Percentiles rank a stretch among this genome's conserved stretches.
These are phyloP conservation scores for Lontra canadensis DNA, from an alignment of 2,113 vertebrate genomes.

Conservation along the genomic window DNA sequence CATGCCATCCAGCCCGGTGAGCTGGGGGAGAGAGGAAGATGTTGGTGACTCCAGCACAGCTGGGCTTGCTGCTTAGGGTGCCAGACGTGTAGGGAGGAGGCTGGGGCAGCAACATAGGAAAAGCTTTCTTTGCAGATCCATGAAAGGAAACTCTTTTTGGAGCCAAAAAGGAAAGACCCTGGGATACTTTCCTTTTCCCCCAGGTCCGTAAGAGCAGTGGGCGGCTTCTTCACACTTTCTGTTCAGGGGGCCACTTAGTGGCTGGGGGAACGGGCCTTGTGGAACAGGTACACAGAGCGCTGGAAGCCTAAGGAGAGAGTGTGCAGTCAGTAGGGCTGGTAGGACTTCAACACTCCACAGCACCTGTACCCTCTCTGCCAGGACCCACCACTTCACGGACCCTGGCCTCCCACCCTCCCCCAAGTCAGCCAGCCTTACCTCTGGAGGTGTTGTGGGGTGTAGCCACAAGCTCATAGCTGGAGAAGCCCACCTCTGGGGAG, in stretches of 20 bases:
- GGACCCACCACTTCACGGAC: not conserved
- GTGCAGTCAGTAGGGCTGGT: not conserved
- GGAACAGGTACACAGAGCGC: conserved; percentile 89
- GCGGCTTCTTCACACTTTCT: conserved; percentile 57
- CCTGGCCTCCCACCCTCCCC: not conserved
- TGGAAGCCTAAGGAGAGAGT: conserved; percentile 82
- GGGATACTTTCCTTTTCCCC: conserved; percentile 47
- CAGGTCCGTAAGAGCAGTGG: conserved; percentile 63
- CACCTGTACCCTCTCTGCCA: not conserved
- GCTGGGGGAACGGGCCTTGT: conserved; percentile 84
- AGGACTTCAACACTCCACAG: not conserved
- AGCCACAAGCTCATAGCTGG: conserved; percentile 89
- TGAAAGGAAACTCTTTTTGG: conserved; percentile 63
- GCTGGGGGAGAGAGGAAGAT: conserved; percentile 48
- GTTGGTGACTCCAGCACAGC: conserved; percentile 46
- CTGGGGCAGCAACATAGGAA: conserved; percentile 61
- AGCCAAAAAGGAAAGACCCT: conserved; percentile 59
- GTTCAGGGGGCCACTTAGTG: conserved; percentile 72
- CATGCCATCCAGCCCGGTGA: conserved; percentile 68
- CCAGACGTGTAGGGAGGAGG: conserved; percentile 48
- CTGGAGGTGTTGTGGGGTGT: conserved; percentile 85
- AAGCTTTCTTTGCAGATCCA: conserved; percentile 73
- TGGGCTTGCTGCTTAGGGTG: conserved; percentile 56
- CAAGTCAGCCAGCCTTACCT: conserved; percentile 81
- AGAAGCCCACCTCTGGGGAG: conserved; percentile 89